Evolutionary conservation across 2,797 vertebrate species (phyloP).

Genomic region (Helostoma temminkii): DNA sequence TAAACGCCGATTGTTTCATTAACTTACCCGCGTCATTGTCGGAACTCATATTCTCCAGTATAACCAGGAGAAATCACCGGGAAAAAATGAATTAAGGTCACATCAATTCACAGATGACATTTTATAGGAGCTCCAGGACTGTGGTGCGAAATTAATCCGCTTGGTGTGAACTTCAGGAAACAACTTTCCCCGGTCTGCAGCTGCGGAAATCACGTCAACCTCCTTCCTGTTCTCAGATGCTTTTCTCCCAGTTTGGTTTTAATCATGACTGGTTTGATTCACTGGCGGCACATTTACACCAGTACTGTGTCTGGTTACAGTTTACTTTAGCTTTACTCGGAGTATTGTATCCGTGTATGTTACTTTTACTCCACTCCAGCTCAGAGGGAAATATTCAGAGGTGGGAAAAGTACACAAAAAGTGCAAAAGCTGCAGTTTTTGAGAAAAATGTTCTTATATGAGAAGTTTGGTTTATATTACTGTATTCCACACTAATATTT

Average conservation of each 20-base stretch:
- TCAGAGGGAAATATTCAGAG: too few species aligned
- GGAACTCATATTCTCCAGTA: slow-evolving; percentile 57
- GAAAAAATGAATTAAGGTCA: background rate
- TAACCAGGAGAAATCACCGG: background rate
- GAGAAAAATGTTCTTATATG: too few species aligned
- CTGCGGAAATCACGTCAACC: slow-evolving; percentile 83
- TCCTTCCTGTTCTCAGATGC: slow-evolving; percentile 73
- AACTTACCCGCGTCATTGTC: slow-evolving; percentile 65
- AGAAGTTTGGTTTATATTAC: too few species aligned
- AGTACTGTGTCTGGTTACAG: background rate
- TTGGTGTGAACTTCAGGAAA: slow-evolving; percentile 84
- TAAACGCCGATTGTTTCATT: slow-evolving; percentile 13
- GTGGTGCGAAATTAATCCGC: slow-evolving; percentile 25
- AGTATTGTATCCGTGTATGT: too few species aligned
- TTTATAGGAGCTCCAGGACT: slow-evolving; percentile 6
- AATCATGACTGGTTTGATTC: background rate
- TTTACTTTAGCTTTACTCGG: too few species aligned
- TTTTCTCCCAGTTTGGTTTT: slow-evolving; percentile 11
- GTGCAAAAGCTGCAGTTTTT: too few species aligned
- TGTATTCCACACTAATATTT: too few species aligned
- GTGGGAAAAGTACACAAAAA: too few species aligned
- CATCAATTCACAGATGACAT: slow-evolving; percentile 5
- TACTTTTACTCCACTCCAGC: too few species aligned
- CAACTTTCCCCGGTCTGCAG: slow-evolving; percentile 86
- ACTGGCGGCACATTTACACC: rapidly evolving